Base-by-base conservation (phyloP, 2,888 invertebrate species). In the Flabesymbios commensalis region DNA sequence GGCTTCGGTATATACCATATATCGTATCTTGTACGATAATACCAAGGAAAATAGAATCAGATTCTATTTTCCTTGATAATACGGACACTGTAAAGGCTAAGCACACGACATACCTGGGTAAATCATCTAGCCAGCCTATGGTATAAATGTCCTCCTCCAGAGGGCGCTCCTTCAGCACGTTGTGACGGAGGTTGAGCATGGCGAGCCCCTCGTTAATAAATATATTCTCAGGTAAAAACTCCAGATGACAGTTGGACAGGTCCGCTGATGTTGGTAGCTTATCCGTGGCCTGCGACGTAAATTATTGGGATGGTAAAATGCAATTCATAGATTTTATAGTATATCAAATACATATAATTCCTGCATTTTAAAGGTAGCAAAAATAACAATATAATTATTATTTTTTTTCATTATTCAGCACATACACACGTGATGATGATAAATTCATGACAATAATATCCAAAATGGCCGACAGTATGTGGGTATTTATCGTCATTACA, bases 101-200 rank as follows among this genome's bases (percentile, higher is more conserved):
- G n/a, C n/a, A n/a, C n/a, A n/a, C n/a, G n/a, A n/a, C n/a, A n/a
- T 41, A 64, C 64, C 52, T 60, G 39, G 24, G 77, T 29, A 84
- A 73, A 67, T 84, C 84, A 69, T 84, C 84, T 19, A 84, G 71
- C 81, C 82, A 84, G 32, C 84, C 84, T 29, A 76, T 82, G 52
- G 77, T 79, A 65, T 79, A 79, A 61, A 78, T 77, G 57, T 81
- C 81, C 59, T 82, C 81, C 49, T 79, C 80, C 4, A 78, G 73
- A 2, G 81, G 81, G 19, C 82, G 59, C 49, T 78, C 75, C 57
- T 74, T 72, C 59, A 84, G 72, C 5, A 78, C 80, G 65, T 84
- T 84, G 63, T 84, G 80, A 19, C 84, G 73, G 57, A 84, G 72
- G 65, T 84, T 84, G 26, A 84, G 77, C 52, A 78, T 76, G 36